Percentiles rank a stretch among this genome's conserved stretches.
Evolutionary conservation across 2,113 vertebrate genomes (phyloP).

Genomic region (Bufo bufo): DNA sequence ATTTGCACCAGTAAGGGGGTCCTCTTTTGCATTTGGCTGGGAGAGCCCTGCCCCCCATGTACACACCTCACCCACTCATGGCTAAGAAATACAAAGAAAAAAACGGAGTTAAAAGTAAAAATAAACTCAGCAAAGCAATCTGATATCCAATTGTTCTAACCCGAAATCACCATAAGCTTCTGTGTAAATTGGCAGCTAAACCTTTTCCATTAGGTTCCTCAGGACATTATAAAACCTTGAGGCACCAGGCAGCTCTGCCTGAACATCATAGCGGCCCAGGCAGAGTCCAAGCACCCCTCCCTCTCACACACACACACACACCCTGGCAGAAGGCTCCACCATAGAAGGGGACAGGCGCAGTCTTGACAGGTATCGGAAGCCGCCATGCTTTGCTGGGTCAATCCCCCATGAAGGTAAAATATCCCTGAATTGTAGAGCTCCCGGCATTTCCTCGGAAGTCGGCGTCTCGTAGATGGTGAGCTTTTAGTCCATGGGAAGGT

Average conservation of each 20-base stretch:
- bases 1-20: too few species aligned
- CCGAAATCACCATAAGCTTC: background rate
- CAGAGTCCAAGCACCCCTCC: background rate
- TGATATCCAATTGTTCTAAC: constrained; percentile 19
- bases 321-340: too few species aligned
- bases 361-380: background rate
- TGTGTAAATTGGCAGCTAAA: background rate
- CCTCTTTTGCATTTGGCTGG: too few species aligned
- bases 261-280: background rate
- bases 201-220: background rate
- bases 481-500: constrained; percentile 39
- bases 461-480: constrained; percentile 4
- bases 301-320: too few species aligned
- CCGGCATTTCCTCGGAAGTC: background rate
- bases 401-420: background rate
- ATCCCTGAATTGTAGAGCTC: constrained; percentile 35
- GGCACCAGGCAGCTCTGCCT: background rate
- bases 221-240: background rate
- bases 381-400: background rate
- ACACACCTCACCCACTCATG: background rate
- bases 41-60: background rate
- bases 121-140: constrained; percentile 35
- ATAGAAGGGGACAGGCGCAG: background rate
- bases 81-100: background rate
- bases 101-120: background rate